These are phyloP conservation scores for Spisula subtruncata DNA, from an alignment of 2,888 invertebrate species.

Conservation along the genomic window DNA sequence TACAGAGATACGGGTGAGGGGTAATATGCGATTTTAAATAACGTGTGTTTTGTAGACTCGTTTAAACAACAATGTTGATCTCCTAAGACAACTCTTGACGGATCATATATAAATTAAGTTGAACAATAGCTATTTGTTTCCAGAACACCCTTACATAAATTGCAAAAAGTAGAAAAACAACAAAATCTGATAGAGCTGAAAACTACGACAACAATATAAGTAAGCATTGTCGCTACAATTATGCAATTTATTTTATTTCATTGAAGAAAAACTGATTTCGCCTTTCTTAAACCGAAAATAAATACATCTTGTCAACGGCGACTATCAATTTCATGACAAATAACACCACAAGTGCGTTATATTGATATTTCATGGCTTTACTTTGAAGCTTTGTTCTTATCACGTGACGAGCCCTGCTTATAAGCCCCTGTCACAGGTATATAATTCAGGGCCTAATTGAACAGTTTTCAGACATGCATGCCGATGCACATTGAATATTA, in stretches of 20 bases:
- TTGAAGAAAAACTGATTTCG: background rate
- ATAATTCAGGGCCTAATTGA: background rate
- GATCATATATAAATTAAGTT: too few species aligned
- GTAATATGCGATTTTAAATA: too few species aligned
- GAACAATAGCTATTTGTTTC: too few species aligned
- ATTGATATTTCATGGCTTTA: background rate
- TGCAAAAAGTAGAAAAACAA: too few species aligned
- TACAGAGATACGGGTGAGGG: too few species aligned
- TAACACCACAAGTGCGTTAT: background rate
- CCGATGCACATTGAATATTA: background rate
- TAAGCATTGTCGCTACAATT: background rate
- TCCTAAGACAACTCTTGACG: too few species aligned
- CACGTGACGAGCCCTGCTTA: background rate
- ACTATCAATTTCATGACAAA: background rate
- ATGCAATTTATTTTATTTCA: background rate
- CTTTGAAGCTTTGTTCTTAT: constrained; percentile 1
- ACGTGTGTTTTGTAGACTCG: too few species aligned
- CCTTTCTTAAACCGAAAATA: constrained; percentile 3
- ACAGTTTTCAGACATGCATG: background rate
- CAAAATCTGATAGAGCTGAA: too few species aligned
- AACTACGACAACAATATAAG: too few species aligned
- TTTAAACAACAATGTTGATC: too few species aligned
- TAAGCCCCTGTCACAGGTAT: background rate
- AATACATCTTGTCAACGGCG: background rate
- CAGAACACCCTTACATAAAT: too few species aligned